Conservation (phyloP, 2,113 vertebrate species). For the Rattus norvegicus region DNA sequence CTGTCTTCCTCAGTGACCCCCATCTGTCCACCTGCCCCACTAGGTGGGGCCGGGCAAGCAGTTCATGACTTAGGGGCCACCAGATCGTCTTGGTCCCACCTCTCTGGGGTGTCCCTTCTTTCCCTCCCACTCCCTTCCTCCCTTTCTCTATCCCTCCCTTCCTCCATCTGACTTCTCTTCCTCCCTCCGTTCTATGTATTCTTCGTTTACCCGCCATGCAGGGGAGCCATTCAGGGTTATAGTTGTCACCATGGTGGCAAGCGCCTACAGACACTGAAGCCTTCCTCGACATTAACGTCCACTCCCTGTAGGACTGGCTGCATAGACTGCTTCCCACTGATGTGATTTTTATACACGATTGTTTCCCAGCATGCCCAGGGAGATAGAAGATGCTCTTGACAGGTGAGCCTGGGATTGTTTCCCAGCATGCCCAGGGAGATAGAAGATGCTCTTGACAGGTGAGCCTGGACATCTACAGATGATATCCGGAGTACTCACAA, state of each 20-base stretch:
- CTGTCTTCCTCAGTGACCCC: rapidly evolving
- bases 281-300: rapidly evolving
- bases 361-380: not conserved
- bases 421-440: not conserved
- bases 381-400: rapidly evolving
- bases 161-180: not conserved
- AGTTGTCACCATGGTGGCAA: rapidly evolving
- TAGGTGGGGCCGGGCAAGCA: not conserved
- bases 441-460: rapidly evolving
- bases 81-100: rapidly evolving
- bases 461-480: not conserved
- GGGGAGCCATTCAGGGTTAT: not conserved
- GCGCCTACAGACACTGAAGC: rapidly evolving
- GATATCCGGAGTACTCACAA: rapidly evolving
- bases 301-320: rapidly evolving
- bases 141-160: rapidly evolving
- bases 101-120: not conserved
- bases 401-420: rapidly evolving
- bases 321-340: not conserved
- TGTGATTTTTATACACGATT: rapidly evolving
- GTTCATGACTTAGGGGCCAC: not conserved
- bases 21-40: not conserved
- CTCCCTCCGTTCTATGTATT: rapidly evolving
- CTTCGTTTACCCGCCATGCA: rapidly evolving
- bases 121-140: not conserved